Percentiles rank a stretch among this genome's conserved stretches.
Evolutionary conservation across 2,888 invertebrate genomes (phyloP).

Genomic region (Helobdella robusta): DNA sequence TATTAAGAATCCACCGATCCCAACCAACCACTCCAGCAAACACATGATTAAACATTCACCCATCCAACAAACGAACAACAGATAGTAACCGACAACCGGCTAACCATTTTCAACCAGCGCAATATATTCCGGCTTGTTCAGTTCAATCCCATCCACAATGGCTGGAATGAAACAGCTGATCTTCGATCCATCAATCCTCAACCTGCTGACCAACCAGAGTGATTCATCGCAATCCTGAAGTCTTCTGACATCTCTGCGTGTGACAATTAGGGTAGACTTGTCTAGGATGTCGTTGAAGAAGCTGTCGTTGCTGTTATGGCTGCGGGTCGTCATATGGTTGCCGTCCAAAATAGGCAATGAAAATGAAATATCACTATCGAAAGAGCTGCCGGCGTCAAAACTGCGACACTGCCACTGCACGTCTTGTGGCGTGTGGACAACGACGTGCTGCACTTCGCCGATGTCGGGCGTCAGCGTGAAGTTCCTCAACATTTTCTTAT

Average conservation of each 20-base stretch:
- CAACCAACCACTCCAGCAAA: too few species aligned
- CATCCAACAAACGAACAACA: too few species aligned
- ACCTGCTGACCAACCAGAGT: constrained; percentile 4
- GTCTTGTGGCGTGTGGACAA: background rate
- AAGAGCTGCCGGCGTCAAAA: background rate
- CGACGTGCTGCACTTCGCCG: constrained; percentile 7
- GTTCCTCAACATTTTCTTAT: constrained; percentile 2
- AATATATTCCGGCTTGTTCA: constrained; percentile 2
- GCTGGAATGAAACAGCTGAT: background rate
- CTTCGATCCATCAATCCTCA: background rate
- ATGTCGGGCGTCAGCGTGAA: background rate
- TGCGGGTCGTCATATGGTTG: too few species aligned
- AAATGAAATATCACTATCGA: too few species aligned
- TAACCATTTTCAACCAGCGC: constrained; percentile 1
- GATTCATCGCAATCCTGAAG: too few species aligned
- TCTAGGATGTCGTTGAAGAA: background rate
- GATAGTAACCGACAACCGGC: background rate
- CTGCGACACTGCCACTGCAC: background rate
- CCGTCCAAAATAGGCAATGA: too few species aligned
- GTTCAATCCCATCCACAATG: background rate
- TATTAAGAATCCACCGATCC: too few species aligned
- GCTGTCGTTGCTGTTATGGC: background rate
- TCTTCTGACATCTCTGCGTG: background rate
- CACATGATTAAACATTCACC: too few species aligned
- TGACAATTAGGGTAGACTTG: background rate